phyloP scores from a whole-genome alignment of 1,140 invertebrate species.

The Cydia strobilella region DNA sequence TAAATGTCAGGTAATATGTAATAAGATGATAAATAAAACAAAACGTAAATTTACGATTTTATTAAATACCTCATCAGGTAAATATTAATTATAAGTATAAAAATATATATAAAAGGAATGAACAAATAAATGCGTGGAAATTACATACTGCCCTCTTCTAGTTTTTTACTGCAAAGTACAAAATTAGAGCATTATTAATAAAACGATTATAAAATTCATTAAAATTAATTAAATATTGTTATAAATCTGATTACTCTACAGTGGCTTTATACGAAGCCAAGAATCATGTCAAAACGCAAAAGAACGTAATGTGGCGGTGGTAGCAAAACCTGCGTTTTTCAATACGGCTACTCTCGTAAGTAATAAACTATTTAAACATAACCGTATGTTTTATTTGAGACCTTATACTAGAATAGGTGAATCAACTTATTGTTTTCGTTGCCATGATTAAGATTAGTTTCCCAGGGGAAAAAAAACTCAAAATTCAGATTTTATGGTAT shows the following conservation, averaged over 20 bases:
- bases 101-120: constrained; percentile 47
- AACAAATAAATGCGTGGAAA: constrained; percentile 46
- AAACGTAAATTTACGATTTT: constrained; percentile 11
- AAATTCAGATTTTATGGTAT: too few relatives aligned
- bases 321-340: background rate
- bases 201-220: constrained; percentile 32
- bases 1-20: constrained; percentile 2
- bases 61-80: constrained; percentile 35
- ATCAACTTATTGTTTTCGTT: too few relatives aligned
- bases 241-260: constrained; percentile 27
- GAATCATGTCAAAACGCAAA: background rate
- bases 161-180: background rate
- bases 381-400: constrained; percentile 32
- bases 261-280: constrained; percentile 15
- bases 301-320: background rate
- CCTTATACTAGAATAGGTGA: background rate
- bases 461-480: too few relatives aligned
- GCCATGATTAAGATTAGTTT: too few relatives aligned
- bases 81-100: constrained; percentile 41
- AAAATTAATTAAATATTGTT: constrained; percentile 27
- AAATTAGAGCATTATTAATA: constrained; percentile 33
- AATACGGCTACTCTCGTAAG: background rate
- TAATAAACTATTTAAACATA: constrained; percentile 40
- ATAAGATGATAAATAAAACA: constrained; percentile 6
- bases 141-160: constrained; percentile 30